phyloP scores from a whole-genome alignment of 2,888 invertebrate genomes.

The Noctua janthe region DNA sequence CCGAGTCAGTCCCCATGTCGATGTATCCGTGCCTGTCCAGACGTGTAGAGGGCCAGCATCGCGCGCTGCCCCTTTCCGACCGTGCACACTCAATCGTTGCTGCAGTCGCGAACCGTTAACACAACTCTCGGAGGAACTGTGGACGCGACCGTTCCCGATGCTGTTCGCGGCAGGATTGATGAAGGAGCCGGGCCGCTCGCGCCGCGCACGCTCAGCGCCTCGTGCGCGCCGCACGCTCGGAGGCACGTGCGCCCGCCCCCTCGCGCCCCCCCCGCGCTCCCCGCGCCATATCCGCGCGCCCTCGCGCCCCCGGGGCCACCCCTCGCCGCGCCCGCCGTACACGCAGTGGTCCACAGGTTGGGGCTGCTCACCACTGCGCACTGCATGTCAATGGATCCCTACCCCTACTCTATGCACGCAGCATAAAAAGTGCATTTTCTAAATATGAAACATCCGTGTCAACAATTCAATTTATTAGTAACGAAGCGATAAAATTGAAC shows the following conservation, averaged over 20 bases:
- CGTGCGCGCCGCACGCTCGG: conserved; percentile 81
- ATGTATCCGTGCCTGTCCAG: conserved; percentile 90
- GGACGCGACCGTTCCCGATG: conserved; percentile 84
- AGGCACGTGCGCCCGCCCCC: conserved; percentile 69
- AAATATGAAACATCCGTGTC: neutral
- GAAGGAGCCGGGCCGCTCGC: conserved; percentile 78
- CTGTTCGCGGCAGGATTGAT: conserved; percentile 85
- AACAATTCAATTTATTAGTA: conserved; percentile 3
- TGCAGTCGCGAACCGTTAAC: conserved; percentile 43
- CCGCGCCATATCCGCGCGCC: conserved; percentile 22
- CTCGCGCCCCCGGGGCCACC: conserved; percentile 21
- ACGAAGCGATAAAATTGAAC: neutral
- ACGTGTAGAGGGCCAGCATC: conserved; percentile 76
- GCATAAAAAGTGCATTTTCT: conserved; percentile 12
- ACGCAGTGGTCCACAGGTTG: conserved; percentile 27
- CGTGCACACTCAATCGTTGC: conserved; percentile 79
- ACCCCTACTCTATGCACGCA: neutral
- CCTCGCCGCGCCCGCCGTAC: conserved; percentile 2
- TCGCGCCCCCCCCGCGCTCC: conserved; percentile 52
- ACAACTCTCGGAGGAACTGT: conserved; percentile 61
- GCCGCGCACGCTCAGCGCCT: conserved; percentile 77
- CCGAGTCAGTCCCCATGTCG: conserved; percentile 85
- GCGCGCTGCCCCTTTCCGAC: conserved; percentile 80
- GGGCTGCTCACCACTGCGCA: neutral
- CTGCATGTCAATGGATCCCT: neutral